phyloP scores from a whole-genome alignment of 2,888 invertebrate species.

The Drosophila maculinotata region DNA sequence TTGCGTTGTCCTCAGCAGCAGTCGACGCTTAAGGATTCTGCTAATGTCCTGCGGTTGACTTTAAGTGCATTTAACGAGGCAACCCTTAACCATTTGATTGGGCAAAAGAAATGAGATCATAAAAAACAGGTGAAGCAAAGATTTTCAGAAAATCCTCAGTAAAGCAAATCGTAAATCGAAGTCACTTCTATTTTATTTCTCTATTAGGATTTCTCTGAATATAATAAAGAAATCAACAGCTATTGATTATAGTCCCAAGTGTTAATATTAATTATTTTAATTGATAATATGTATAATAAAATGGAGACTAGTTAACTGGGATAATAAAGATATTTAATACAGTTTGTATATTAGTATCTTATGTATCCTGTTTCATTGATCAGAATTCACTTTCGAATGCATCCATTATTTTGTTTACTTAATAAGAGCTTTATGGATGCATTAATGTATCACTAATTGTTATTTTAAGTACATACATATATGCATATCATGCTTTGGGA shows the following conservation, averaged over 20 bases:
- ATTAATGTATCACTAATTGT: conserved; percentile 31
- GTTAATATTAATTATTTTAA: background rate
- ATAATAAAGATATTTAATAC: background rate
- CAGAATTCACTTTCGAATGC: background rate
- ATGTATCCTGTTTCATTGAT: background rate
- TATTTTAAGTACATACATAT: background rate
- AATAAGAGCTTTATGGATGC: conserved; percentile 4
- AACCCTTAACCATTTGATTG: conserved; percentile 9
- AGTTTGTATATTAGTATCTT: background rate
- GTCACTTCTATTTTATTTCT: no score
- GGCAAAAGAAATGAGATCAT: background rate
- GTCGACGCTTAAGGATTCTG: conserved; percentile 16
- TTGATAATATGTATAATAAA: background rate
- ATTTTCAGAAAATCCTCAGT: no score
- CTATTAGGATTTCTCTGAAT: no score
- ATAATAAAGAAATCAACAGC: no score
- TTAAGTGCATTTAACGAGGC: conserved; percentile 41
- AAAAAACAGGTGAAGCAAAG: background rate
- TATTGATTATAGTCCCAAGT: no score
- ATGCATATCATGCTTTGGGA: conserved; percentile 8
- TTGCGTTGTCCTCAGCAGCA: conserved; percentile 6
- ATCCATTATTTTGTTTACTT: conserved; percentile 8
- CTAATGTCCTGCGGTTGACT: conserved; percentile 39
- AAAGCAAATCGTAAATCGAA: no score
- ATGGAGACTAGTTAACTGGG: no score